Base-by-base conservation (phyloP, 2,797 vertebrate genomes). In the Cetoscarus ocellatus region DNA sequence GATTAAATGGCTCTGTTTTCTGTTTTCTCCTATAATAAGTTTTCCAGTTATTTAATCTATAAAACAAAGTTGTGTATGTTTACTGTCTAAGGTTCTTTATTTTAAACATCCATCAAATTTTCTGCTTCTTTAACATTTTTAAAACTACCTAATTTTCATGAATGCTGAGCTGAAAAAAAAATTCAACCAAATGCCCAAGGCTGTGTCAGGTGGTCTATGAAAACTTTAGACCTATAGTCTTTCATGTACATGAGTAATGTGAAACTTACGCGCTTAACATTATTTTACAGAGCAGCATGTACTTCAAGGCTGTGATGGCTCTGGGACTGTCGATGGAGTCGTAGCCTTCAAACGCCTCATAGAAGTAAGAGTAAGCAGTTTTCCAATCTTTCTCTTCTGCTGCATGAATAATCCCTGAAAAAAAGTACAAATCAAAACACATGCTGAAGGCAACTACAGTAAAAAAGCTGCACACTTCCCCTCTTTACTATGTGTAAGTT, bases 241-340 rank as follows among this genome's bases (percentile, higher is more conserved):
- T 12, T 19, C 13, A 19, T 42, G 44, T 15, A 18, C 43, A 12
- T 55, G 14, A 19, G 38, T 8, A 0, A 15, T 17, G 1, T 3
- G 3, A 0, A 11, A 95, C 97, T 90, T 94, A 99, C 97, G 76
- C 88, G 79, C 96, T 99, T 80, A 99, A 96, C 97, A 99, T 98
- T 91, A 99, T 99, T 94, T 99, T 99, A 95, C 98, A 99, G 70
- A 99, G 96, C 91, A 99, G 94, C 98, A 99, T 99, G 93, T 99
- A 98, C 87, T 99, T 99, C 82, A 99, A 93, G 1, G 97, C 95
- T 9, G 96, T 99, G 91, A 99, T 96, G 88, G 98, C 98, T 92
- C 96, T 93, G 42, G 97, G 97, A 88, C 95, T 98, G 91, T 98
- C 96, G 6, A 99, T 97, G 52, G 97, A 99, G 84, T 99, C 96